Evolutionary conservation across 2,113 vertebrate species (phyloP), one percentile per base, ranked within the genome.

Genomic region (Pithys albifrons): DNA sequence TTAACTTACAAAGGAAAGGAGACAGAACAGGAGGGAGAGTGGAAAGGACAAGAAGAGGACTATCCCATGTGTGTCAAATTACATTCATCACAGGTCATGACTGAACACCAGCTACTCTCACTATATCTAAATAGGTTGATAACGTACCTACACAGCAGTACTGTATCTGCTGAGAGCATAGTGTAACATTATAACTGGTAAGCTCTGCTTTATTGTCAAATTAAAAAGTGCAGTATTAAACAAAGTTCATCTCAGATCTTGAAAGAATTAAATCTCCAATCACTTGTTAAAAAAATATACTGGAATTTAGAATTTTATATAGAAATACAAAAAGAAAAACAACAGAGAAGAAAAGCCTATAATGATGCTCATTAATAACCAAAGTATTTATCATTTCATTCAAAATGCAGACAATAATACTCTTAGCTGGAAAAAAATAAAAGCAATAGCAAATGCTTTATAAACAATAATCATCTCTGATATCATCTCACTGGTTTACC

Each of bases 151-250:
- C 14, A 87, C n/a, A 74, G 4, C 12, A 61, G 13, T 9, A 49
- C 2, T 12, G 8, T 25, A 79, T 29, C 11, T 88, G 12, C 35
- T 14, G 4, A 72, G 43, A 57, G 31, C 28, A 14, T 6, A 31
- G 6, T 39, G 22, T 33, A 29, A 31, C 12, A 66, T 14, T 61
- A 3, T 7, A 27, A 82, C 20, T 0, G 0, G 9, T 46, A 41
- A 75, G 3, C n/a, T 88, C 46, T 79, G 10, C 7, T 71, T 79
- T 19, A 46, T 6, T 51, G 23, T 41, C 25, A 51, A 78, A 55
- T 51, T 82, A 35, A 85, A 74, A 64, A 74, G 78, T 3, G 17
- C 7, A 15, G 3, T n/a, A 8, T 24, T 78, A 19, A 71, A 85
- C 10, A 62, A 28, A 51, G 15, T 19, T 35, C 58, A 12, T 37